Evolutionary conservation across 2,113 vertebrate genomes (phyloP), one percentile per base, ranked within the genome.

Genomic region (Xenopus laevis): DNA sequence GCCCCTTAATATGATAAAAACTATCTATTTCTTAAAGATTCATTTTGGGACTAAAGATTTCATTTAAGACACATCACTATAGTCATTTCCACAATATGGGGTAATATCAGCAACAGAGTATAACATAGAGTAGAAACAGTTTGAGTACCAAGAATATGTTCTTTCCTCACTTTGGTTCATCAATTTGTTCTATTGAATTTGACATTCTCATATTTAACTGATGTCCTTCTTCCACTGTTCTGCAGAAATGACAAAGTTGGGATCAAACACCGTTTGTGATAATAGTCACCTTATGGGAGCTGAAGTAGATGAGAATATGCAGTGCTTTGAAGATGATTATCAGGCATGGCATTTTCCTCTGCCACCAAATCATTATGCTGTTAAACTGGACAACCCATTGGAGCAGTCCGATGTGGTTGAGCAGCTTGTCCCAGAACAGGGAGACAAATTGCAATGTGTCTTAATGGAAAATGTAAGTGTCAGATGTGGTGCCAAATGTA

Each of bases 231-330:
- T 10, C 30, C 46, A 58, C 18, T 20, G 2, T 0, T 50, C 9
- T 9, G 0, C 69, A 98, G 97, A 94, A 12, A 86, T 93, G 0
- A 79, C 87, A 11, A 87, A 30, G 61, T 47, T 90, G 7, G 82
- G 20, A 13, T 77, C 90, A 7, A 88, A 82, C 70, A 78, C 74
- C 4, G 83, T 69, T 15, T 82, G 84, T 50, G 90, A 93, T 90
- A 92, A 65, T 86, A 18, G 10, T 27, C 3, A 45, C 2, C 21
- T 15, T 4, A 0, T 11, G 21, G 60, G 23, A 33, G 52, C 78
- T 0, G 89, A 93, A 74, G 85, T 91, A 46, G 83, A 86, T 3
- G 86, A 91, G 58, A 79, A 50, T 64, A 71, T 82, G 46, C 81
- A 83, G 82, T 71, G 57, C 70, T 71, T 91, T 79, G 88, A 86